Conservation (phyloP, 2,888 invertebrate genomes). For the Sesia bembeciformis region DNA sequence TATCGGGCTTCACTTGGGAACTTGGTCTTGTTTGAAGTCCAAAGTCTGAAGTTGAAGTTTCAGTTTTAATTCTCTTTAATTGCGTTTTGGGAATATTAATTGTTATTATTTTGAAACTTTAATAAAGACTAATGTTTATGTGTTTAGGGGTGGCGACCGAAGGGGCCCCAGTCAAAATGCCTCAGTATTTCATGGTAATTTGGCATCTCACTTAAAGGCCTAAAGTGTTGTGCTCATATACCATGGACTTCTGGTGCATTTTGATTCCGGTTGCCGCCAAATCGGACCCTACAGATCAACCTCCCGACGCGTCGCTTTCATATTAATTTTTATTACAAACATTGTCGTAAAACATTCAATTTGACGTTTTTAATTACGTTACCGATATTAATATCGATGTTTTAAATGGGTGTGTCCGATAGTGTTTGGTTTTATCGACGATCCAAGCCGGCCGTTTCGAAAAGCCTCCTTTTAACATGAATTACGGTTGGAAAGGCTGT, state of each 20-base stretch:
- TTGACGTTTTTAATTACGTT: constrained; percentile 45
- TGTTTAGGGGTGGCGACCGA: constrained; percentile 55
- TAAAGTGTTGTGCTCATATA: constrained; percentile 61
- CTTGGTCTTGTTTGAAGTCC: constrained; percentile 43
- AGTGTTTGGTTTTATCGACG: constrained; percentile 55
- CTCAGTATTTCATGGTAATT: constrained; percentile 49
- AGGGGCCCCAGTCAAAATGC: constrained; percentile 58
- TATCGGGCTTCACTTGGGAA: constrained; percentile 46
- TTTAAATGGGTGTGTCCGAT: constrained; percentile 56
- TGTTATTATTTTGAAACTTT: constrained; percentile 24
- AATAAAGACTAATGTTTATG: constrained; percentile 29
- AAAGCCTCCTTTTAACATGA: constrained; percentile 16
- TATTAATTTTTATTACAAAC: constrained; percentile 28
- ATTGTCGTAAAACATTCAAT: constrained; percentile 40
- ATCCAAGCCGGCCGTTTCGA: constrained; percentile 29
- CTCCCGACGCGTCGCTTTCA: constrained; percentile 30
- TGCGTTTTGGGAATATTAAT: not conserved
- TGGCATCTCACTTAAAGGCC: constrained; percentile 66
- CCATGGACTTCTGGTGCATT: constrained; percentile 49
- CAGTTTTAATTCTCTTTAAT: constrained; percentile 9
- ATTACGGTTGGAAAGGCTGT: constrained; percentile 19
- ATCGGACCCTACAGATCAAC: constrained; percentile 48
- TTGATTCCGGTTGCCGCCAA: constrained; percentile 54
- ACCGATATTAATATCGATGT: constrained; percentile 36
- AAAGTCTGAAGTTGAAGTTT: constrained; percentile 39